Conservation (phyloP, 2,888 invertebrate genomes). For the Octodonta nipae region DNA sequence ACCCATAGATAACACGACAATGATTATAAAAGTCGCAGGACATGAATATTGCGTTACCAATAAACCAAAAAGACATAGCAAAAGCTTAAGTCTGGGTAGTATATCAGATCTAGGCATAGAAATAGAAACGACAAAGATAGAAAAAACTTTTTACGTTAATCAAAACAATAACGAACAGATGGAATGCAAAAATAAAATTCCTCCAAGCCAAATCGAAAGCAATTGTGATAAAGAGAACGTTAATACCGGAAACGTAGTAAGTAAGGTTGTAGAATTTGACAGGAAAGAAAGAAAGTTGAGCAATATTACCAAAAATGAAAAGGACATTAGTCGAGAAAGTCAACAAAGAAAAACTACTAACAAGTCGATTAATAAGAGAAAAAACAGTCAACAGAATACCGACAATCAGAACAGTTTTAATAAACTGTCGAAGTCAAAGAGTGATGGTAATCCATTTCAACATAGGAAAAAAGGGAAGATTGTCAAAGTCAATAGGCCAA, state of each 20-base stretch:
- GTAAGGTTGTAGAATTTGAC: slow-evolving; percentile 6
- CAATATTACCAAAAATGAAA: slow-evolving; percentile 6
- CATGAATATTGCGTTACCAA: slow-evolving; percentile 35
- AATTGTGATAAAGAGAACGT: background rate
- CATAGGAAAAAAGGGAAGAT: slow-evolving; percentile 31
- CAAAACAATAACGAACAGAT: slow-evolving; percentile 11
- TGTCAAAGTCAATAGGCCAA: slow-evolving; percentile 29
- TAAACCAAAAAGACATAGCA: slow-evolving; percentile 28
- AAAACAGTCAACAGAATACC: slow-evolving; percentile 20
- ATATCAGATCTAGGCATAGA: slow-evolving; percentile 30
- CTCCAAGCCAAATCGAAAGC: slow-evolving; percentile 6
- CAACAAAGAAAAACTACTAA: slow-evolving; percentile 4
- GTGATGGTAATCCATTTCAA: slow-evolving; percentile 34
- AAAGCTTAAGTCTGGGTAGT: slow-evolving; percentile 34
- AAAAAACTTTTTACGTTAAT: slow-evolving; percentile 19
- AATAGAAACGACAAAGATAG: slow-evolving; percentile 27
- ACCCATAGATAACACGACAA: slow-evolving; percentile 32
- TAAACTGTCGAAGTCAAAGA: slow-evolving; percentile 32
- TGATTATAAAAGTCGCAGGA: slow-evolving; percentile 36
- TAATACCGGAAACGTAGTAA: background rate
- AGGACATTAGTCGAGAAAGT: slow-evolving; percentile 2
- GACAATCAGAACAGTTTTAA: too few species aligned
- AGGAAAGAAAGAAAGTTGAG: slow-evolving; percentile 5
- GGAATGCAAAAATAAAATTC: slow-evolving; percentile 12
- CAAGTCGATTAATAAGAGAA: slow-evolving; percentile 6